Evolutionary conservation across 1,140 invertebrate species (phyloP), one percentile per base, ranked within the genome.

Genomic region (Penaeus indicus): DNA sequence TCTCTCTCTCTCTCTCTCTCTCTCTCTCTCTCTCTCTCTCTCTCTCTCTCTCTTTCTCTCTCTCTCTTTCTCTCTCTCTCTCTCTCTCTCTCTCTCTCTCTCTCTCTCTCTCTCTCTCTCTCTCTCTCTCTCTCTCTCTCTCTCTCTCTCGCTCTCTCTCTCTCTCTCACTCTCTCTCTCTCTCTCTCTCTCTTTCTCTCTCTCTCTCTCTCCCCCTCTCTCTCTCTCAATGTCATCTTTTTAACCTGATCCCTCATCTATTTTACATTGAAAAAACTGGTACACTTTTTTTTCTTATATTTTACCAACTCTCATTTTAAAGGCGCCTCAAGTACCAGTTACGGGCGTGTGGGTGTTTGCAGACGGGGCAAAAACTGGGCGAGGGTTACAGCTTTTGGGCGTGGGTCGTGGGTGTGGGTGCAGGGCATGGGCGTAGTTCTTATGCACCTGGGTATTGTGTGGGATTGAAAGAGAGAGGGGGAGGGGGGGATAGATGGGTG

Each of bases 31-130:
- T 21, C 67, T 32, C 19, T 21, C 67, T 13, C 19, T 69, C 19
- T 72, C 67, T 19, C 19, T 72, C 10, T 21, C 19, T 72, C n/a
- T 21, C 67, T 72, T 8, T 21, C 67, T 72, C 19, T 72, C n/a
- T 72, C 19, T 72, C 67, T 32, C n/a, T 72, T 13, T 72, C 67
- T 69, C 67, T 69, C n/a, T 69, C 27, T 69, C 67, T 69, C 67
- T 69, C n/a, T 32, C 67, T 32, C 27, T 7, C 47, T 54, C 64
- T 67, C 64, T 67, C 64, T 67, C 64, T 67, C 64, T 67, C 64
- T 25, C 25, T 25, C 25, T 25, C 25, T 25, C 11, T 25, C 11
- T 11, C 7, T 13, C 11, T 67, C 11, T 67, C 64, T 67, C 64
- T 67, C 7, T 67, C 11, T 13, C 5, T 13, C 11, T 67, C 11